Conservation (phyloP, 2,888 invertebrate genomes). For the Lepidocyrtoides sp. region DNA sequence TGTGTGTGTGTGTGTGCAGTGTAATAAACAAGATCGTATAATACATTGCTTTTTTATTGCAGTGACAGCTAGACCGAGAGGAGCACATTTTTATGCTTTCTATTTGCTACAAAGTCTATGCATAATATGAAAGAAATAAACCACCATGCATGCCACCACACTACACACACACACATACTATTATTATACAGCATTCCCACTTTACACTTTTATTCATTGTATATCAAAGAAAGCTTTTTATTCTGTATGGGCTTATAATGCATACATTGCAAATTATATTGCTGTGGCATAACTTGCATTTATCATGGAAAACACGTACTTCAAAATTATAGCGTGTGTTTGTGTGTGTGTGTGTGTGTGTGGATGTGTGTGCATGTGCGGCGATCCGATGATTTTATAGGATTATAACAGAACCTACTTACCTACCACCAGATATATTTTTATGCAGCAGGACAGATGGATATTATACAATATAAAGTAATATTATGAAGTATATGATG, state of each 20-base stretch:
- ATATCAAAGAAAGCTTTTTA: constrained; percentile 14
- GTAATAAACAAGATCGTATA: constrained; percentile 62
- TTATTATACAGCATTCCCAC: not conserved
- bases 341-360: constrained; percentile 10
- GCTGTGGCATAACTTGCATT: not conserved
- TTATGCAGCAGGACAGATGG: not conserved
- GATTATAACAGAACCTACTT: not conserved
- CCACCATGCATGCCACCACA: constrained; percentile 2
- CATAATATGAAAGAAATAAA: not conserved
- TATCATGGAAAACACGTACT: constrained; percentile 40
- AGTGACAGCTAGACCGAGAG: constrained; percentile 58
- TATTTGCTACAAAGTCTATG: not conserved
- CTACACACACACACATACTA: not conserved
- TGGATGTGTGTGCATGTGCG: constrained; percentile 12
- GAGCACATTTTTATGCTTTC: not conserved
- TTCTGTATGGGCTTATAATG: not conserved
- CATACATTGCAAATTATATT: not conserved
- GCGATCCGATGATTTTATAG: constrained; percentile 33
- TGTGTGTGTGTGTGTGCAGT: constrained; percentile 15
- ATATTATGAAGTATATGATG: not conserved
- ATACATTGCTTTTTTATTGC: constrained; percentile 51
- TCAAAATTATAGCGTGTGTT: constrained; percentile 21
- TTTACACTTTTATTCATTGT: not conserved
- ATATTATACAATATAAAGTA: too few relatives aligned
- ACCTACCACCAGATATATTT: not conserved